Evolutionary conservation across 2,113 vertebrate species (phyloP).

Genomic region (Cololabis saira): DNA sequence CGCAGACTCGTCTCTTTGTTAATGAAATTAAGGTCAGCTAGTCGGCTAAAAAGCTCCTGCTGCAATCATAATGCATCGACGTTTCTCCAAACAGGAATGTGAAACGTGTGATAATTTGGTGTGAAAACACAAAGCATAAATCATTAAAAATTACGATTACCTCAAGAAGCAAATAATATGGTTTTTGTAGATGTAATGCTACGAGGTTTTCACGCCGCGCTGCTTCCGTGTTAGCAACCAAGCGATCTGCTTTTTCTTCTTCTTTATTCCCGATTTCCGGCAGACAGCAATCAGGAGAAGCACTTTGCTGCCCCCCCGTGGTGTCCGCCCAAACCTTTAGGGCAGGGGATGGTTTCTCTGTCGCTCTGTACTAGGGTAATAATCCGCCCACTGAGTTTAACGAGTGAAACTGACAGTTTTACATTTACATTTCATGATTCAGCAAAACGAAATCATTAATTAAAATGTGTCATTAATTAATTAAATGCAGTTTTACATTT

Average conservation of each 20-base stretch:
- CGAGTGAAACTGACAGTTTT: too few relatives aligned
- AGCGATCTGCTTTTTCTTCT: conserved; percentile 26
- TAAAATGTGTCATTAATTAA: too few relatives aligned
- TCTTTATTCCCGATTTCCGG: conserved; percentile 1
- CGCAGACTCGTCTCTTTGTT: conserved; percentile 44
- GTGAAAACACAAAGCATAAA: not conserved
- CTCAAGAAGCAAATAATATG: conserved; percentile 8
- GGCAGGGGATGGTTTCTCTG: too few relatives aligned
- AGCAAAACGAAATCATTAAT: too few relatives aligned
- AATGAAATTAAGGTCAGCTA: conserved; percentile 23
- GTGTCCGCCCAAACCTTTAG: too few relatives aligned
- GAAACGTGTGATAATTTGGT: fast-evolving
- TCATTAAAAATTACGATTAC: conserved; percentile 21
- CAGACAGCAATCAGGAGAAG: not conserved
- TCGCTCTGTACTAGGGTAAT: too few relatives aligned
- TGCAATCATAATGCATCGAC: not conserved
- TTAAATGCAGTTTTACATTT: too few relatives aligned
- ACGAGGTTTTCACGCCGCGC: not conserved
- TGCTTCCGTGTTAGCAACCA: conserved; percentile 34
- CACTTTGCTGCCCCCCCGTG: too few relatives aligned
- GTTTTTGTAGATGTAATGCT: not conserved
- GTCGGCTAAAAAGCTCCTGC: conserved; percentile 13
- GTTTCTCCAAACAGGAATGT: not conserved
- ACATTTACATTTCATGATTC: too few relatives aligned
- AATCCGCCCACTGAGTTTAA: too few relatives aligned